Evolutionary conservation across 2,888 invertebrate genomes (phyloP).

Genomic region (Cerceris ruficornis): DNA sequence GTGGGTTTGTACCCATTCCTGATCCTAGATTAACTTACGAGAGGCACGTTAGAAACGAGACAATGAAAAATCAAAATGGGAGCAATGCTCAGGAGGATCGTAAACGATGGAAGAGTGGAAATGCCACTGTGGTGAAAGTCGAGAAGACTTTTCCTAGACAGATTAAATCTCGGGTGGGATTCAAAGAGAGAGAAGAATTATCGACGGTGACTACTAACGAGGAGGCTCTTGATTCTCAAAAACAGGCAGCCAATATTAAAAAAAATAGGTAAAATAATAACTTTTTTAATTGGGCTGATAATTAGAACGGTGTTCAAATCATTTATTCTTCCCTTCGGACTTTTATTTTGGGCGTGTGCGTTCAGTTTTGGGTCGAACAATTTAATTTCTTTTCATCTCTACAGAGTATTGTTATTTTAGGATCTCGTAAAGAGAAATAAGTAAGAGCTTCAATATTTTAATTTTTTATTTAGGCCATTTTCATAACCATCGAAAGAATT

Average conservation of each 20-base stretch:
- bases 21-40: slow-evolving; percentile 78
- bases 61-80: slow-evolving; percentile 45
- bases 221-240: slow-evolving; percentile 35
- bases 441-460: no score
- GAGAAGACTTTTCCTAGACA: slow-evolving; percentile 58
- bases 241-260: slow-evolving; percentile 29
- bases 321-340: not conserved
- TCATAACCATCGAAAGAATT: no score
- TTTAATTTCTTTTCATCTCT: no score
- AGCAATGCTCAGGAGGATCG: slow-evolving; percentile 63
- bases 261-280: slow-evolving; percentile 42
- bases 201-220: slow-evolving; percentile 38
- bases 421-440: no score
- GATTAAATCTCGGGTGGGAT: slow-evolving; percentile 45
- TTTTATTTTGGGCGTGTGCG: no score
- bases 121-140: slow-evolving; percentile 68
- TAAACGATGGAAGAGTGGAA: slow-evolving; percentile 62
- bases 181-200: slow-evolving; percentile 58
- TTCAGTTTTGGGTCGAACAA: no score
- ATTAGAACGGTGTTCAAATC: not conserved
- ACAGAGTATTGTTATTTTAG: no score
- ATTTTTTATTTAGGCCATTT: no score
- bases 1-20: slow-evolving; percentile 88
- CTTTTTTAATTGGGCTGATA: not conserved
- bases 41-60: slow-evolving; percentile 54